Evolutionary conservation across 2,113 vertebrate species (phyloP).

Genomic region (Cygnus buccinator): DNA sequence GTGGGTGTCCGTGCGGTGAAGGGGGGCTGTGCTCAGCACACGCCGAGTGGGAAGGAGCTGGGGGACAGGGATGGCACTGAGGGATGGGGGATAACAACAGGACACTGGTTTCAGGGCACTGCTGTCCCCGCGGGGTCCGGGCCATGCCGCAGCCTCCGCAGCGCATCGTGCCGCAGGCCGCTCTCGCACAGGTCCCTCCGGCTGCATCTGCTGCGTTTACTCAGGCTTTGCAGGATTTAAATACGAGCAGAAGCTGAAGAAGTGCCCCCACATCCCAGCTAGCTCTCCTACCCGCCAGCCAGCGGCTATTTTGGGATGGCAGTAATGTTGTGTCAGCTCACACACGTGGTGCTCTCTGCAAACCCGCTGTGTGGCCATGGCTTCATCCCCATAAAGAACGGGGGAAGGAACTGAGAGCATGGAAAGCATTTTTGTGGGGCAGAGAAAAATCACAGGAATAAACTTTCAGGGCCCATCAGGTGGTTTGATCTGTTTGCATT

Average conservation of each 20-base stretch:
- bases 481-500: slow-evolving; percentile 43
- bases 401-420: not conserved
- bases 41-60: fast-evolving
- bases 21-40: not conserved
- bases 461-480: not conserved
- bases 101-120: not conserved
- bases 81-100: not conserved
- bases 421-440: fast-evolving
- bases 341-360: not conserved
- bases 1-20: not conserved
- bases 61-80: fast-evolving
- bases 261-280: not conserved
- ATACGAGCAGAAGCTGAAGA: not conserved
- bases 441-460: not conserved
- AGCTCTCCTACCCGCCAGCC: not conserved
- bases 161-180: not conserved
- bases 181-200: not conserved
- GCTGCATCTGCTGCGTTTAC: not conserved
- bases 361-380: fast-evolving
- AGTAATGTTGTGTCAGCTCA: not conserved
- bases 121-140: fast-evolving
- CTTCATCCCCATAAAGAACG: fast-evolving
- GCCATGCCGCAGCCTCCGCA: fast-evolving
- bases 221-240: not conserved
- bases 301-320: not conserved